Base-by-base conservation (phyloP, 1,140 invertebrate genomes). In the silkworm (Bombyx mori) region DNA sequence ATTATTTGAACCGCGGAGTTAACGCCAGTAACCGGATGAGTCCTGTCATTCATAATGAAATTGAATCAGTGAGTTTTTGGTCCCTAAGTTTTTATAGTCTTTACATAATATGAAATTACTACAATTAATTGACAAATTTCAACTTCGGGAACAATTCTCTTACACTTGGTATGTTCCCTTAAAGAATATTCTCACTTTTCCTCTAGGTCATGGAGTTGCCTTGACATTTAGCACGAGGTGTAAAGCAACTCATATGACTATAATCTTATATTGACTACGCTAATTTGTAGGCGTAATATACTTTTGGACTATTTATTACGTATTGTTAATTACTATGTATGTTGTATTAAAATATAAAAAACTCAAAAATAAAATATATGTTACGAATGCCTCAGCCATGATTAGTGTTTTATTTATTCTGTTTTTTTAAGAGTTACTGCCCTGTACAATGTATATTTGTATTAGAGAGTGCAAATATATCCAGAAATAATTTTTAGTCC, bases 321-420 rank as follows among this genome's bases (percentile, higher is more conserved):
- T 87, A 87, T 86, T 87, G 84, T 87, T 87, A 87, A 87, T 85
- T 86, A 87, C 84, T 85, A 87, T 85, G 81, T 87, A 87, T 87
- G 82, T 87, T 87, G 82, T 87, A 87, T 84, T 87, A 85, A 85
- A 80, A 82, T 79, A 42, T 82, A 79, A 80, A 82, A 79, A 83
- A 71, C 69, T 68, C 76, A 85, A 82, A 83, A 76, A 73, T 79
- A 86, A 86, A 80, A 82, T 85, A 83, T 84, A 84, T 81, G 80
- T 87, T 84, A 87, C 85, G 84, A 87, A 87, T 85, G 84, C 84
- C 84, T 87, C 84, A 87, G 84, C 82, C 82, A 87, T 35, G 26
- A 35, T 35, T 35, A 35, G 26, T 35, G 26, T 35, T 35, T 35
- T 35, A 35, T 35, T 35, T 35, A 35, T 35, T 35, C 26, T 35